Conservation (phyloP, 1,140 invertebrate species). For the Cheumatopsyche charites region DNA sequence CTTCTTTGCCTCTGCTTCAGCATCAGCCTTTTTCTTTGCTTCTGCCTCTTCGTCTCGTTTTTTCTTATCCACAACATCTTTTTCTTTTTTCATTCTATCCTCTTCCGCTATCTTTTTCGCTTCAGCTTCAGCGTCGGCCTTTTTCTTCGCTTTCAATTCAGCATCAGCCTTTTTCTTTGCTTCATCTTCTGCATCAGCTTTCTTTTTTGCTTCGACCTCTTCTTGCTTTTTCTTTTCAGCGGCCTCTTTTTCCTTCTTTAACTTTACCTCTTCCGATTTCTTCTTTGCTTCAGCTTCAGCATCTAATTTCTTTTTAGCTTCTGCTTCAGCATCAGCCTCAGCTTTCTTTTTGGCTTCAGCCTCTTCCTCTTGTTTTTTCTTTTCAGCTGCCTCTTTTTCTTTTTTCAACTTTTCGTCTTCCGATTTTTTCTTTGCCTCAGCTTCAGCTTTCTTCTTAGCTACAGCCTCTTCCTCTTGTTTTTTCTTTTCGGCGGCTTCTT, state of each 20-base stretch:
- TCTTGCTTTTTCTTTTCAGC: slow-evolving; percentile 10
- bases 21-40: slow-evolving; percentile 31
- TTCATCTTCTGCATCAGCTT: slow-evolving; percentile 29
- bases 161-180: slow-evolving; percentile 25
- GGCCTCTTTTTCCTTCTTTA: slow-evolving; percentile 1
- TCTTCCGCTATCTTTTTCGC: slow-evolving; percentile 28
- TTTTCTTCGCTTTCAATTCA: slow-evolving; percentile 38
- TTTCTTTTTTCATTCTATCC: slow-evolving; percentile 30
- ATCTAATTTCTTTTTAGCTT: slow-evolving; percentile 35
- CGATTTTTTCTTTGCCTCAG: slow-evolving; percentile 1
- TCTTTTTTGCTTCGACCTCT: slow-evolving; percentile 35
- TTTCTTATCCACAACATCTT: slow-evolving; percentile 36
- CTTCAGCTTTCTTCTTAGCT: slow-evolving; percentile 35
- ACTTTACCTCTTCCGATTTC: slow-evolving; percentile 31
- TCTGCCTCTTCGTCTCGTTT: slow-evolving; percentile 1
- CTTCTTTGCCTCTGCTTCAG: slow-evolving; percentile 21
- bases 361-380: slow-evolving; percentile 30
- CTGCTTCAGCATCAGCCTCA: slow-evolving; percentile 49
- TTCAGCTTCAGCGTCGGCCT: slow-evolving; percentile 9
- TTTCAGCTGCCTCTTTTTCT: slow-evolving; percentile 2
- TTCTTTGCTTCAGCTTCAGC: slow-evolving; percentile 41
- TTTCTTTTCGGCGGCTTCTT: slow-evolving; percentile 35
- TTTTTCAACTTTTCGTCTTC: slow-evolving; percentile 7
- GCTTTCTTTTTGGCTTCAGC: slow-evolving; percentile 35
- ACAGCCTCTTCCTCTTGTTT: neutral